A percentile compares a stretch with the other conserved stretches of the same genome.
Conservation (phyloP, 2,113 vertebrate genomes). For the Ageneiosus marmoratus region DNA sequence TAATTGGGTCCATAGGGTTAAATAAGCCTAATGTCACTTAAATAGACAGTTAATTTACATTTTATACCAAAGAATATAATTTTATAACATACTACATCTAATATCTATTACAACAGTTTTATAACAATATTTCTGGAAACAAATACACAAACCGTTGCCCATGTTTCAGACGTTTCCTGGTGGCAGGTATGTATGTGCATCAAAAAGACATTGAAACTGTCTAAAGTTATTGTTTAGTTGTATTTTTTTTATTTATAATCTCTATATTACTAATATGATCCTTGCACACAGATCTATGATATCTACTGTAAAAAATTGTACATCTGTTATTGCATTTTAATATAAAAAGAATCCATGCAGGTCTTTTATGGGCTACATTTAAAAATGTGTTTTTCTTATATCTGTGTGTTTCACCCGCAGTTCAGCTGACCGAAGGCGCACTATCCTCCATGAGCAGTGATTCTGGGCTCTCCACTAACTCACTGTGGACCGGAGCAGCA, state of each 20-base stretch:
- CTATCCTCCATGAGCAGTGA: slow-evolving; percentile 86
- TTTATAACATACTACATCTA: no score
- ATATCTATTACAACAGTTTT: no score
- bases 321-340: no score
- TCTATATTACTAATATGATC: no score
- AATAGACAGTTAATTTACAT: neutral
- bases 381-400: neutral
- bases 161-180: neutral
- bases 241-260: no score
- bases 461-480: slow-evolving; percentile 84
- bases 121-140: neutral
- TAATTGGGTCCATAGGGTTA: no score
- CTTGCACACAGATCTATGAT: neutral
- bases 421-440: slow-evolving; percentile 54
- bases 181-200: neutral
- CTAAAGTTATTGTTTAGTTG: no score
- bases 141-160: neutral
- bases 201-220: neutral
- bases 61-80: neutral
- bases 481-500: slow-evolving; percentile 69
- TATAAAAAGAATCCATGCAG: no score
- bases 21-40: neutral
- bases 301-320: neutral
- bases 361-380: neutral
- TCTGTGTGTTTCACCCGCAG: slow-evolving; percentile 29